Base-by-base conservation (phyloP, 2,797 vertebrate genomes). In the Sternotherus odoratus region DNA sequence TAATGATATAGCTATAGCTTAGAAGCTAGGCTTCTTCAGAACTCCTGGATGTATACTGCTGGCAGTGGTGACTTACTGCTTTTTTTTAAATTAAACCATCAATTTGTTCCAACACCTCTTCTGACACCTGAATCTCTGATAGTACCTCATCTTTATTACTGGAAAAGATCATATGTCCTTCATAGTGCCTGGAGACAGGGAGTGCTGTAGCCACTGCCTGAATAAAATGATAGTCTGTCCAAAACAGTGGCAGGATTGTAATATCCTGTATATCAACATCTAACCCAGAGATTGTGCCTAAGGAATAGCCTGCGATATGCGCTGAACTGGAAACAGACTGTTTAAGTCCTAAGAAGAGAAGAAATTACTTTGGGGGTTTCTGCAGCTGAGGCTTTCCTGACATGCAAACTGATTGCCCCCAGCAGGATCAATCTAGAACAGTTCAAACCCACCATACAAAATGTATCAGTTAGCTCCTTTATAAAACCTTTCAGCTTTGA, bases 31-130 rank as follows among this genome's bases (percentile, higher is more conserved):
- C 33, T 86, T 1, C 69, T 86, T 56, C 11, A 54, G 81, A 86
- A 43, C 13, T n/a, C 66, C 5, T 48, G 46, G 1, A 33, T 36
- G 1, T 4, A 13, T 51, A 48, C 36, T 0, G 3, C 46, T 26
- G 79, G 15, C 36, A 36, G 1, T 84, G 13, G 5, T 19, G 24
- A 3, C 8, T 11, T 50, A 23, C 79, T 54, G 43, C 26, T 39
- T 1, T 88, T 77, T 79, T 88, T 77, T 79, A 54, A 39, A 51
- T 87, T 91, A 51, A 15, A 69, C 66, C 66, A 69, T 69, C 43
- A 23, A 16, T 66, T 84, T 82, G 0, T 53, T 86, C 7, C 13
- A 39, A 6, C 6, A 39, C 1, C 0, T 49, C 23, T 91, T 57
- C 66, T 57, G 43, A 39, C 15, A 66, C 66, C n/a, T 86, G 6